These are phyloP conservation scores for Agrilus mali DNA, from an alignment of 2,888 invertebrate genomes.

Conservation along the genomic window DNA sequence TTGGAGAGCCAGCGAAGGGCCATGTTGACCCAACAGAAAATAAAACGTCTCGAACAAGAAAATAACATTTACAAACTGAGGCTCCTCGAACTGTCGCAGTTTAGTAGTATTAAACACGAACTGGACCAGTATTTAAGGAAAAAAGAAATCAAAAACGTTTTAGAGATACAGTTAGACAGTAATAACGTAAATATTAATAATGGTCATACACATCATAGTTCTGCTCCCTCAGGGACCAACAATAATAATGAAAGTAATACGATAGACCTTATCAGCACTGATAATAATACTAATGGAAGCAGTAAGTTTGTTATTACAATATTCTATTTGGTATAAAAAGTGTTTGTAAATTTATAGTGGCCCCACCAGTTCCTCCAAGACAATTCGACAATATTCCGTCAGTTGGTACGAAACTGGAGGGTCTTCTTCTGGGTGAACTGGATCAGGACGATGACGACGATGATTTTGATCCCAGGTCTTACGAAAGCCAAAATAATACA, in stretches of 20 bases:
- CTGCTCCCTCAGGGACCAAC: slow-evolving; percentile 15
- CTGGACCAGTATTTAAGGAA: slow-evolving; percentile 39
- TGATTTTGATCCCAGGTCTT: slow-evolving; percentile 83
- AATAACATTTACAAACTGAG: slow-evolving; percentile 72
- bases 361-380: slow-evolving; percentile 38
- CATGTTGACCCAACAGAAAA: slow-evolving; percentile 69
- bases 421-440: slow-evolving; percentile 63
- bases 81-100: slow-evolving; percentile 50
- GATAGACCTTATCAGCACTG: slow-evolving; percentile 25
- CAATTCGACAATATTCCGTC: slow-evolving; percentile 36
- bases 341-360: slow-evolving; percentile 8
- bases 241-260: slow-evolving; percentile 17
- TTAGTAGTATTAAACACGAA: slow-evolving; percentile 39
- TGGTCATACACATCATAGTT: slow-evolving; percentile 8
- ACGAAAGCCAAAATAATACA: slow-evolving; percentile 44
- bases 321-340: too few species aligned
- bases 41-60: slow-evolving; percentile 77
- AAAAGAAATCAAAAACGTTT: slow-evolving; percentile 38
- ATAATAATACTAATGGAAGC: slow-evolving; percentile 23
- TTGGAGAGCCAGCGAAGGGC: slow-evolving; percentile 72
- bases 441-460: slow-evolving; percentile 56
- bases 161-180: slow-evolving; percentile 33
- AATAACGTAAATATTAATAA: slow-evolving; percentile 25
- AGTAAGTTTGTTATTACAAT: slow-evolving; percentile 16
- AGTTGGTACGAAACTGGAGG: slow-evolving; percentile 68